Base-by-base conservation (phyloP, 2,888 invertebrate species). In the Pyrrhosoma nymphula region DNA sequence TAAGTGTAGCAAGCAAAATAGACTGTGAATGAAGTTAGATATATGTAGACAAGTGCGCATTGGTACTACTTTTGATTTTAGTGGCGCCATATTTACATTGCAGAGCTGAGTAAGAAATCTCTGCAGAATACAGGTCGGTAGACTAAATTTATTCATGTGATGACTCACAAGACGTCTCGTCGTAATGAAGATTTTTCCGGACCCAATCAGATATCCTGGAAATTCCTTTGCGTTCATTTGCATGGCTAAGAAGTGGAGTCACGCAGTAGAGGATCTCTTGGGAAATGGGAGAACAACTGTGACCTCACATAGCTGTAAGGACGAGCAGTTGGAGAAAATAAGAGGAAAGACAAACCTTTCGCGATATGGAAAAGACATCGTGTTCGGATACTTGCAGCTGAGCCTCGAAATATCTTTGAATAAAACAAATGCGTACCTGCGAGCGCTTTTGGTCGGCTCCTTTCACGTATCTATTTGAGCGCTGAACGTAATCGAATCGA, bases 401-500 rank as follows among this genome's bases (percentile, higher is more conserved):
- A 82, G 82, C 30, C 35, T 82, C 82, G 16, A 82, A 20, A 35
- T 35, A 82, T 82, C 82, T 82, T 35, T 82, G 82, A 82, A 82
- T 82, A 82, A 82, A 82, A 82, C 82, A 82, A 82, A 82, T 82
- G 35, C 82, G 35, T 82, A 82, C 82, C 82, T 82, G 30, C 18
- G 30, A 14, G 82, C 82, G 82, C 82, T 8, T 82, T 3, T 35
- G 16, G 14, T 82, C n/a, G 35, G 30, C 3, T 14, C 16, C 82
- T 82, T 12, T 0, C 82, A 16, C 35, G 82, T 23, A n/a, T n/a
- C n/a, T n/a, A 8, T 18, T n/a, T 10, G 10, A 75, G 16, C 16
- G 2, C 6, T 30, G 30, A 82, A 16, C 35, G 82, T 35, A 16
- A 35, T 3, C 35, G 82, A 3, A 23, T 82, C 82, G 26, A 35